A percentile compares a stretch with the other conserved stretches of the same genome.
These are phyloP conservation scores for Calidris pygmaea DNA, from an alignment of 2,113 vertebrate species.

Conservation along the genomic window DNA sequence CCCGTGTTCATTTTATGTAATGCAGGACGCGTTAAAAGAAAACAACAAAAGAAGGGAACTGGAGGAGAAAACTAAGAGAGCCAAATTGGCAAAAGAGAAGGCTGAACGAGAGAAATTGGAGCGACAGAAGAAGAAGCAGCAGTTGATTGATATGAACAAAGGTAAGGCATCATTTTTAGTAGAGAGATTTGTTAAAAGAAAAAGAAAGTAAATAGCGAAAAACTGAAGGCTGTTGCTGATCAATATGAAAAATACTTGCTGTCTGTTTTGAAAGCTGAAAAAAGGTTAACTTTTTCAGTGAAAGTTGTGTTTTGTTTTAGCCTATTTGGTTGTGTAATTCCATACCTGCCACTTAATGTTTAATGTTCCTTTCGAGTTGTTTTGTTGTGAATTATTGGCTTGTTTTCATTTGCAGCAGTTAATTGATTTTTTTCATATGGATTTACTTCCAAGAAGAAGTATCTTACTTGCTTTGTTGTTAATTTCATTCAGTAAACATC, in stretches of 20 bases:
- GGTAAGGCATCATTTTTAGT: slow-evolving; percentile 73
- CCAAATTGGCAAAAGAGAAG: slow-evolving; percentile 97
- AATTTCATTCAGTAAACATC: slow-evolving; percentile 42
- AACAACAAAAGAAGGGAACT: slow-evolving; percentile 95
- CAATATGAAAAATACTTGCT: neutral
- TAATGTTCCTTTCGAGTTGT: neutral
- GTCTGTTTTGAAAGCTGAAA: neutral
- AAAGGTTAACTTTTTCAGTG: neutral
- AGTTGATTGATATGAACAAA: slow-evolving; percentile 98
- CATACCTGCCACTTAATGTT: neutral
- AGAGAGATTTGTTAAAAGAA: neutral
- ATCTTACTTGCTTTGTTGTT: neutral
- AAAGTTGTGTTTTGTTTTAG: neutral
- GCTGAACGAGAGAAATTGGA: slow-evolving; percentile 93
- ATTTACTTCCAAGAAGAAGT: slow-evolving; percentile 17
- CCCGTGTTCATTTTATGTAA: neutral
- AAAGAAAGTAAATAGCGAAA: neutral
- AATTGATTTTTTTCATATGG: neutral
- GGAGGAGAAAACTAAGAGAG: slow-evolving; percentile 96
- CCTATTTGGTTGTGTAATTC: neutral
- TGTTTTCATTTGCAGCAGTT: slow-evolving; percentile 15
- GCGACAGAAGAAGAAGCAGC: slow-evolving; percentile 95
- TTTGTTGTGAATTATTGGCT: neutral
- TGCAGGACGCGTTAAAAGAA: slow-evolving; percentile 93
- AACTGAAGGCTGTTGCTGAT: neutral